A percentile compares a stretch with the other conserved stretches of the same genome.
Conservation (phyloP, 2,888 invertebrate genomes). For the Tinea trinotella region DNA sequence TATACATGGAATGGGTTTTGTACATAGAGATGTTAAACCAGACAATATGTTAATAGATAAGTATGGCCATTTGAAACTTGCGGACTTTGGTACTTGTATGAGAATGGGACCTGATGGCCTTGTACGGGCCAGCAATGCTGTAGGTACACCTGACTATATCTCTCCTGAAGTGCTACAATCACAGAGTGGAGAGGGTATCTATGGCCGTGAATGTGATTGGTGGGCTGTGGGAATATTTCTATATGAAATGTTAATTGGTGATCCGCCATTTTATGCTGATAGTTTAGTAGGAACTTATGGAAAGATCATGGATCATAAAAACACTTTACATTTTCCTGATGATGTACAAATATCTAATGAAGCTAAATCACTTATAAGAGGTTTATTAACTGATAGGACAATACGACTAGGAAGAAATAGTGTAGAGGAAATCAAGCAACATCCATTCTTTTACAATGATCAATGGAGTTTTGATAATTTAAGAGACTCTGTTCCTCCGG, state of each 20-base stretch:
- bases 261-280: constrained; percentile 99
- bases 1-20: constrained; percentile 98
- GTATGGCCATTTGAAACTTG: constrained; percentile 95
- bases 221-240: constrained; percentile 99
- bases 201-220: constrained; percentile 99
- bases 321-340: constrained; percentile 94
- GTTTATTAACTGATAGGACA: constrained; percentile 92
- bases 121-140: constrained; percentile 97
- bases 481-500: constrained; percentile 94
- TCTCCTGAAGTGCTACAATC: constrained; percentile 98
- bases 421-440: constrained; percentile 94
- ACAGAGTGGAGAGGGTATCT: constrained; percentile 95
- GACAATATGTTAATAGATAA: constrained; percentile 98
- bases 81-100: constrained; percentile 99
- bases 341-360: constrained; percentile 93
- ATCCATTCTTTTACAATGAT: constrained; percentile 96
- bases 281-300: constrained; percentile 98
- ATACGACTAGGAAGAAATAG: constrained; percentile 92
- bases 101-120: constrained; percentile 96
- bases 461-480: constrained; percentile 98
- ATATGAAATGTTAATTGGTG: constrained; percentile 98
- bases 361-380: constrained; percentile 91
- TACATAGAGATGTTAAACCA: constrained; percentile 97
- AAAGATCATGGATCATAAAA: constrained; percentile 99
- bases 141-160: constrained; percentile 99